Evolutionary conservation across 2,113 vertebrate genomes (phyloP).

Genomic region (Desmodus rotundus): DNA sequence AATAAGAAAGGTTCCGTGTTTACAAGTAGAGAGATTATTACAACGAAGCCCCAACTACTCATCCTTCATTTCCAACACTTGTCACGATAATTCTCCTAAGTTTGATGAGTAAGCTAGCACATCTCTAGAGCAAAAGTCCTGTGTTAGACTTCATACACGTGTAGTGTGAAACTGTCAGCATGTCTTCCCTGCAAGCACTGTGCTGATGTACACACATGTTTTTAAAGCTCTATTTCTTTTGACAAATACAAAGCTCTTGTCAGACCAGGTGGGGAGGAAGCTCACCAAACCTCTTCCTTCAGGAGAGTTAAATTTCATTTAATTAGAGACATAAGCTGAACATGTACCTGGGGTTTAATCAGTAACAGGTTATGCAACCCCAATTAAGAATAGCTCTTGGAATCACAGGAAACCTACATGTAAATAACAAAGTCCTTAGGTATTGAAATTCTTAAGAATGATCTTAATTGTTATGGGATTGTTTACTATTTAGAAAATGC

Average conservation of each 20-base stretch:
- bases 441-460: slow-evolving; percentile 38
- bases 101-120: background rate
- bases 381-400: slow-evolving; percentile 77
- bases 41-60: background rate
- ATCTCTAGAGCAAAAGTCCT: background rate
- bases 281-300: slow-evolving; percentile 55
- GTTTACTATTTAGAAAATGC: slow-evolving; percentile 15
- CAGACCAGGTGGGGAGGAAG: slow-evolving; percentile 72
- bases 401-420: slow-evolving; percentile 49
- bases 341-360: slow-evolving; percentile 63
- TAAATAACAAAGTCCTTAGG: slow-evolving; percentile 34
- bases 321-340: slow-evolving; percentile 71
- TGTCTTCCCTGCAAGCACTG: background rate
- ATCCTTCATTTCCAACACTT: background rate
- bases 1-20: background rate
- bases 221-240: slow-evolving; percentile 27
- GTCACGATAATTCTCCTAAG: background rate
- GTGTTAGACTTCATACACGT: rapidly evolving
- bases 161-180: background rate
- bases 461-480: slow-evolving; percentile 46
- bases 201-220: rapidly evolving
- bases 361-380: slow-evolving; percentile 73
- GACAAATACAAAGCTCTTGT: slow-evolving; percentile 62
- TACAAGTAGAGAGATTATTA: background rate
- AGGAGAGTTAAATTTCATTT: slow-evolving; percentile 70